phyloP scores from a whole-genome alignment of 2,888 invertebrate species.

The Dasysyrphus albostriatus region DNA sequence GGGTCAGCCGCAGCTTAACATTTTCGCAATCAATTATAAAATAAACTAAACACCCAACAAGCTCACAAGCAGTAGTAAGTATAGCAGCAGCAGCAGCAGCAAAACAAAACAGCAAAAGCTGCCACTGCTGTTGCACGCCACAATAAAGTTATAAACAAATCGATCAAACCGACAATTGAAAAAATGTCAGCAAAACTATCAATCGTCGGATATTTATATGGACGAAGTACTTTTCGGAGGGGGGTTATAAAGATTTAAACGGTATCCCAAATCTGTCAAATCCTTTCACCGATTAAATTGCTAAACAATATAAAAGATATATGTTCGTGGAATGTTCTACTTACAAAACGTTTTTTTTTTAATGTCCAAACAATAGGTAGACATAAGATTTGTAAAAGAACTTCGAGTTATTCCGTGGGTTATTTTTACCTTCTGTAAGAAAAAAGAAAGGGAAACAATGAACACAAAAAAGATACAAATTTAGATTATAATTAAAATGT shows the following conservation, averaged over 20 bases:
- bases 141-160: conserved; percentile 66
- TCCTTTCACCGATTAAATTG: conserved; percentile 71
- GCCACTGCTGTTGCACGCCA: conserved; percentile 45
- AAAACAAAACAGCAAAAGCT: conserved; percentile 15
- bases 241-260: conserved; percentile 50
- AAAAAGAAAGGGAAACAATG: conserved; percentile 16
- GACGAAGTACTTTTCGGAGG: not conserved
- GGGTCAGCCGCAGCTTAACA: conserved; percentile 63
- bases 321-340: conserved; percentile 57
- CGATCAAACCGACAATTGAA: conserved; percentile 71
- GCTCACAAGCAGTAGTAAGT: not conserved
- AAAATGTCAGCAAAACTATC: conserved; percentile 72
- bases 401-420: conserved; percentile 39
- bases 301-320: conserved; percentile 28
- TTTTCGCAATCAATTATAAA: conserved; percentile 68
- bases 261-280: conserved; percentile 72
- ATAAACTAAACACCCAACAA: conserved; percentile 43
- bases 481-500: no score
- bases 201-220: conserved; percentile 19
- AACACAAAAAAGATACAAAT: not conserved
- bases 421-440: conserved; percentile 65
- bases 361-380: conserved; percentile 38
- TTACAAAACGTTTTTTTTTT: conserved; percentile 40
- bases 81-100: not conserved
- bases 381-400: not conserved